Percentiles rank a stretch among this genome's conserved stretches.
These are phyloP conservation scores for Anthrax anthrax DNA, from an alignment of 2,888 invertebrate genomes.

Conservation along the genomic window DNA sequence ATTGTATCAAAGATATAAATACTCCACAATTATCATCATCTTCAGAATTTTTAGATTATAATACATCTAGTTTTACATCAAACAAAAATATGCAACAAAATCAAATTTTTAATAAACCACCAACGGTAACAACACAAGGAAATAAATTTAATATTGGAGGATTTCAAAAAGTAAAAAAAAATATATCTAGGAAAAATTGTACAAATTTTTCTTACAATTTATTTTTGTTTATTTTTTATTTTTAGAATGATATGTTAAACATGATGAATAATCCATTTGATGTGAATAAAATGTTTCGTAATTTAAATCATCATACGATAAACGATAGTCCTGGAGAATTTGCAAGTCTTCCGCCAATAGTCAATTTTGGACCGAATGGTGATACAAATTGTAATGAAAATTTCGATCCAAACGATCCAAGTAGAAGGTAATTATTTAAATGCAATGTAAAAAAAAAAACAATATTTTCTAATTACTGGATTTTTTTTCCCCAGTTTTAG, in stretches of 20 bases:
- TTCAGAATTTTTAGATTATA: conserved; percentile 32
- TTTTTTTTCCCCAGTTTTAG: conserved; percentile 22
- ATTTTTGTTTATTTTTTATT: not conserved
- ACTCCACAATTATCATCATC: conserved; percentile 29
- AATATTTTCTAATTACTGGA: too few relatives aligned
- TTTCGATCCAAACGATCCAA: conserved; percentile 8
- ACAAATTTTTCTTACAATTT: not conserved
- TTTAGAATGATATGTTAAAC: conserved; percentile 16
- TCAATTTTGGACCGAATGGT: conserved; percentile 33
- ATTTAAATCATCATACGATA: conserved; percentile 16
- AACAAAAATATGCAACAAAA: conserved; percentile 10
- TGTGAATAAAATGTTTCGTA: conserved; percentile 17
- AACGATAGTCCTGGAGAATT: conserved; percentile 36
- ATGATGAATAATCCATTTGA: conserved; percentile 26
- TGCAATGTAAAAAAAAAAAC: conserved; percentile 4
- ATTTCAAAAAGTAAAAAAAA: conserved; percentile 26
- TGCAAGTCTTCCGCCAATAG: conserved; percentile 57
- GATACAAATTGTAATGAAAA: conserved; percentile 8
- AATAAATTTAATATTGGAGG: conserved; percentile 22
- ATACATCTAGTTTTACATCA: conserved; percentile 21
- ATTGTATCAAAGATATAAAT: conserved; percentile 30
- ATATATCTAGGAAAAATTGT: too few relatives aligned
- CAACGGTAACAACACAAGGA: not conserved
- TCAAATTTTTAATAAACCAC: not conserved
- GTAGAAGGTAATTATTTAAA: conserved; percentile 7